phyloP scores from a whole-genome alignment of 2,888 invertebrate genomes.

The Lasioglossum leucozonium region DNA sequence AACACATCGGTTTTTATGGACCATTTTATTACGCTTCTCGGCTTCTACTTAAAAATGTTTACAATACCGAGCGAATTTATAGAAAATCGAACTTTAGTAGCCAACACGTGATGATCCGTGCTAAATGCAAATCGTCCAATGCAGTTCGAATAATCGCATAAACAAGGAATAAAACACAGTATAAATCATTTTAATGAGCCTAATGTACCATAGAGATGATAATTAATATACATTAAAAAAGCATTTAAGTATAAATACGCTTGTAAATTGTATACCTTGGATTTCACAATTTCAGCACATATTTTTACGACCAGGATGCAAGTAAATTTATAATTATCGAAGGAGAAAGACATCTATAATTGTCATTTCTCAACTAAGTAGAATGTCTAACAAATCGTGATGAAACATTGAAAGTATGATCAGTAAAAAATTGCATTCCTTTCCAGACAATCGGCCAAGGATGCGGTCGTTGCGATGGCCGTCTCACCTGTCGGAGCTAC shows the following conservation, averaged over 20 bases:
- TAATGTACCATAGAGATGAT: not conserved
- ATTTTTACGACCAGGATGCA: not conserved
- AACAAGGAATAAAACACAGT: not conserved
- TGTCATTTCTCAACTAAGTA: no score
- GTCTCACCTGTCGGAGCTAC: conserved; percentile 74
- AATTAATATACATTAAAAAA: not conserved
- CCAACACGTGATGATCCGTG: not conserved
- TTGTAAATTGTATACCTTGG: not conserved
- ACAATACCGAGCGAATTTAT: not conserved
- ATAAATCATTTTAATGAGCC: not conserved
- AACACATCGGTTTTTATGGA: not conserved
- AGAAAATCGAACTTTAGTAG: not conserved
- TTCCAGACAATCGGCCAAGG: conserved; percentile 49
- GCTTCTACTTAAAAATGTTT: not conserved
- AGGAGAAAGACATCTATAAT: no score
- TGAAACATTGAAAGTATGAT: not conserved
- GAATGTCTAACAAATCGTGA: not conserved
- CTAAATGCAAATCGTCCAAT: not conserved
- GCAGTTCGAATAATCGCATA: not conserved
- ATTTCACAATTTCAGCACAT: not conserved
- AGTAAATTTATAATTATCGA: no score
- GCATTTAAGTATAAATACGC: no score
- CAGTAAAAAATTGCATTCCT: not conserved
- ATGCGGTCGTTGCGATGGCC: conserved; percentile 72
- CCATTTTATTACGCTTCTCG: not conserved